Evolutionary conservation across 2,888 invertebrate species (phyloP).

Genomic region (Ophioninae sp.): DNA sequence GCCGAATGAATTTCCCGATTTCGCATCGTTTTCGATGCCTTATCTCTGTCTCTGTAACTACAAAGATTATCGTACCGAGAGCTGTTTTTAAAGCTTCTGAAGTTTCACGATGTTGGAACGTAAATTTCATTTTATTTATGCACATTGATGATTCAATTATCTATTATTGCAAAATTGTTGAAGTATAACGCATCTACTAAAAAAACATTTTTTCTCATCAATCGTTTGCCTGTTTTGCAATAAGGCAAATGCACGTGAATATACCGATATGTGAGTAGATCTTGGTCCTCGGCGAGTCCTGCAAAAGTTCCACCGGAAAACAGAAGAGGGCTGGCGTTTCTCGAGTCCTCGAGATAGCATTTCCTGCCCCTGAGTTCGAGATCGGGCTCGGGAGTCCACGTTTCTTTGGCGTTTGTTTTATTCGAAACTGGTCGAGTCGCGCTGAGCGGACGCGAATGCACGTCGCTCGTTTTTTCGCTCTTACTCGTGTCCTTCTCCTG

Average conservation of each 20-base stretch:
- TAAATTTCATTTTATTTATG: neutral
- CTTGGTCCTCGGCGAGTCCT: conserved; percentile 76
- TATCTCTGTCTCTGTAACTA: conserved; percentile 72
- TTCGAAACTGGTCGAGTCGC: conserved; percentile 33
- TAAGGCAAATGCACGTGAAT: neutral
- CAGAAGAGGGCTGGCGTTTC: conserved; percentile 73
- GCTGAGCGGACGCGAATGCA: conserved; percentile 45
- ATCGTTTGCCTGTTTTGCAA: neutral
- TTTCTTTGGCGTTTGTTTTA: conserved; percentile 58
- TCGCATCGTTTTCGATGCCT: conserved; percentile 71
- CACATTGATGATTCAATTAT: neutral
- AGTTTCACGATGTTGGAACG: neutral
- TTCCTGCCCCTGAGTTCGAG: conserved; percentile 76
- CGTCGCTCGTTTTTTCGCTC: conserved; percentile 46
- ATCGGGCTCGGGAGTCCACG: conserved; percentile 63
- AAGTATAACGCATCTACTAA: neutral
- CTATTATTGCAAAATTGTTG: neutral
- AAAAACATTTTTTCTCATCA: neutral
- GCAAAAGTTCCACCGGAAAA: conserved; percentile 73
- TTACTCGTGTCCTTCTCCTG: conserved; percentile 71
- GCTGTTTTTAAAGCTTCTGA: neutral
- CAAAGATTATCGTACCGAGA: neutral
- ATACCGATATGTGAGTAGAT: conserved; percentile 75
- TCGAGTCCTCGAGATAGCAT: conserved; percentile 75
- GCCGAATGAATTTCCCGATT: conserved; percentile 74